Evolutionary conservation across 1,140 invertebrate species (phyloP).

Genomic region (Zaprionus lachaisei): DNA sequence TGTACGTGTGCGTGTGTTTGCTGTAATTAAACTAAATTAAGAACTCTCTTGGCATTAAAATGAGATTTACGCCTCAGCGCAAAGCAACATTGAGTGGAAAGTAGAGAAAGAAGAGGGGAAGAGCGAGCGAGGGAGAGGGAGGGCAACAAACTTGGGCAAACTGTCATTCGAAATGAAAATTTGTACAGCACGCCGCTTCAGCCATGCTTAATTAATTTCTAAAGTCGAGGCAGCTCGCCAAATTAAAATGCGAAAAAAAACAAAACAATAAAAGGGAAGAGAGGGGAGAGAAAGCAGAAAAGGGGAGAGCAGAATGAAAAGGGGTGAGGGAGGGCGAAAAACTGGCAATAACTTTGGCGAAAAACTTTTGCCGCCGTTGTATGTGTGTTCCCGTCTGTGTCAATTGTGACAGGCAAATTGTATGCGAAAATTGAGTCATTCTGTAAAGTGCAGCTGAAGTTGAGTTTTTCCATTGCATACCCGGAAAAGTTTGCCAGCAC

Average conservation of each 20-base stretch:
- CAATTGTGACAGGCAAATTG: constrained; percentile 47
- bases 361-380: constrained; percentile 34
- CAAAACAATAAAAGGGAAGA: not conserved
- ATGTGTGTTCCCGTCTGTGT: constrained; percentile 9
- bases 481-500: constrained; percentile 2
- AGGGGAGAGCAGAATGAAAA: not conserved
- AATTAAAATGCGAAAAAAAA: constrained; percentile 10
- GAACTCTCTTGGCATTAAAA: constrained; percentile 82
- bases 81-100: constrained; percentile 52
- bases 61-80: constrained; percentile 80
- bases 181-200: constrained; percentile 46
- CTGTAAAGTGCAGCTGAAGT: constrained; percentile 1
- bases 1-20: constrained; percentile 53
- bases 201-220: constrained; percentile 72
- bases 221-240: constrained; percentile 17
- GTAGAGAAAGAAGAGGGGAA: not conserved
- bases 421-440: constrained; percentile 49
- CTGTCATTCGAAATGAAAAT: constrained; percentile 78
- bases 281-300: not conserved
- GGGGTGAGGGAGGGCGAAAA: not conserved
- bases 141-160: constrained; percentile 73
- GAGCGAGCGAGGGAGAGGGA: constrained; percentile 35
- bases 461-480: no score
- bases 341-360: constrained; percentile 28
- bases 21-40: constrained; percentile 82